A percentile compares a stretch with the other conserved stretches of the same genome.
Conservation (phyloP, 2,113 vertebrate species). For the Catharus fuscescens region DNA sequence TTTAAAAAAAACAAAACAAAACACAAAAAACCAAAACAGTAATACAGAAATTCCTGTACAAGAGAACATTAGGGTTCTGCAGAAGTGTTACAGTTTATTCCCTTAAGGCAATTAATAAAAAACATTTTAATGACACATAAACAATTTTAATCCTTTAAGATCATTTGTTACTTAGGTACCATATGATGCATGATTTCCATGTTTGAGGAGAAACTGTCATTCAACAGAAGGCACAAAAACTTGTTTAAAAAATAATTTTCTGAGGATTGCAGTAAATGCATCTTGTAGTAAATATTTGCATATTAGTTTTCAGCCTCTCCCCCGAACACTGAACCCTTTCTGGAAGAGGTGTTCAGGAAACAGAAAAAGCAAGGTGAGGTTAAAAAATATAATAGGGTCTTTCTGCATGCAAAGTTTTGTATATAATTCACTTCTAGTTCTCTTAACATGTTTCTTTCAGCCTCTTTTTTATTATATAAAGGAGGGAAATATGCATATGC, state of each 20-base stretch:
- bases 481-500: not conserved
- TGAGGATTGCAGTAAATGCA: not conserved
- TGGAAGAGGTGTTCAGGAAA: not conserved
- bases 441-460: not conserved
- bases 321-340: not conserved
- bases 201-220: slow-evolving; percentile 19
- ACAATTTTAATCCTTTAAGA: slow-evolving; percentile 54
- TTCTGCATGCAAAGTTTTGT: slow-evolving; percentile 11
- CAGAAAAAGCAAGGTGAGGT: not conserved
- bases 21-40: not conserved
- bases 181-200: not conserved
- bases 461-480: not conserved
- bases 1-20: not conserved
- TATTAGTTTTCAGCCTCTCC: slow-evolving; percentile 37
- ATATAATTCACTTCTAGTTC: not conserved
- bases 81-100: slow-evolving; percentile 58
- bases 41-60: slow-evolving; percentile 64
- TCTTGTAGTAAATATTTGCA: not conserved
- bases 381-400: not conserved
- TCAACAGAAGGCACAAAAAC: slow-evolving; percentile 9
- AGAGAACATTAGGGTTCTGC: slow-evolving; percentile 33
- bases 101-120: slow-evolving; percentile 70
- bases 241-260: not conserved
- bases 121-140: slow-evolving; percentile 55
- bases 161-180: slow-evolving; percentile 53